Conservation (phyloP, 2,888 invertebrate genomes). For the Eupsilia transversa region DNA sequence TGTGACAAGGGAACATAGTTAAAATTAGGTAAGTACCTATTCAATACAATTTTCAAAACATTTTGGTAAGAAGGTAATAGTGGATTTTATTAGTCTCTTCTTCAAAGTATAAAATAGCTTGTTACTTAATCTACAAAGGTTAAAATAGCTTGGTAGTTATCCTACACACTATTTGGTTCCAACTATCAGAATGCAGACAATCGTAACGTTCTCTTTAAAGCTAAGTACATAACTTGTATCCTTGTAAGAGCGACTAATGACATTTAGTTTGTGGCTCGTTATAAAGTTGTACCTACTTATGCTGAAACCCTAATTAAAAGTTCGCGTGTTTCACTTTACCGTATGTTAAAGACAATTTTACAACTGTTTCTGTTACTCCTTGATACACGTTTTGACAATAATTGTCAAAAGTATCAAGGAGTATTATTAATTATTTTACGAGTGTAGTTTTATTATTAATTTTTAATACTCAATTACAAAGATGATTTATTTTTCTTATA, state of each 20-base stretch:
- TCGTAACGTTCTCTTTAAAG: slow-evolving; percentile 32
- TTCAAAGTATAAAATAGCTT: background rate
- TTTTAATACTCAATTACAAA: too few species aligned
- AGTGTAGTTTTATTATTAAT: too few species aligned
- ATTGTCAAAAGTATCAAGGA: too few species aligned
- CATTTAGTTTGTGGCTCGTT: slow-evolving; percentile 76
- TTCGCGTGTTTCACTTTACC: slow-evolving; percentile 68
- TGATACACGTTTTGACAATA: background rate
- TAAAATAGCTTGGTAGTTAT: background rate
- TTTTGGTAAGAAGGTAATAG: too few species aligned
- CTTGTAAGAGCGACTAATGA: slow-evolving; percentile 67
- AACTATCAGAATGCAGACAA: slow-evolving; percentile 7
- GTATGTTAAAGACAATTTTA: slow-evolving; percentile 43
- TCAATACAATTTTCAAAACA: too few species aligned
- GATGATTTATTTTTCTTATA: too few species aligned
- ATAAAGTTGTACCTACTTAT: slow-evolving; percentile 73
- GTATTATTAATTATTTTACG: too few species aligned
- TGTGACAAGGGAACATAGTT: too few species aligned
- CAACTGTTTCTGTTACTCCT: slow-evolving; percentile 18
- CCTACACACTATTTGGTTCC: background rate
- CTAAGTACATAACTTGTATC: slow-evolving; percentile 41
- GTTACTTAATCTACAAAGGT: too few species aligned
- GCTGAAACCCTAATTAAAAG: slow-evolving; percentile 82
- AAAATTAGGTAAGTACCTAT: too few species aligned
- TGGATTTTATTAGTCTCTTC: too few species aligned